Evolutionary conservation across 2,113 vertebrate genomes (phyloP), one percentile per base, ranked within the genome.

Genomic region (Lasiurus cinereus): DNA sequence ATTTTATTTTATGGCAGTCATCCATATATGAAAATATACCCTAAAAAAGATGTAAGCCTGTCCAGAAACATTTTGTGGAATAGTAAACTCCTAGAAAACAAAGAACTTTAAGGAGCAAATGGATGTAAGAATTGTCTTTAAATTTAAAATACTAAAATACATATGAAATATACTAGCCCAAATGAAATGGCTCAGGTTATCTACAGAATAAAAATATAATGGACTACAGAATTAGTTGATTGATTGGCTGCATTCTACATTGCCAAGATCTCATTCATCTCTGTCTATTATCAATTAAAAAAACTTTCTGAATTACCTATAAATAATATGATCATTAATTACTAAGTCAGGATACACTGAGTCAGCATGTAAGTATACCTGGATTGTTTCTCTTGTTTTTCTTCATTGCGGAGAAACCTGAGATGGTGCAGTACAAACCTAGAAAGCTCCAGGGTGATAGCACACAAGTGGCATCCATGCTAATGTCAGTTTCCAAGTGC

Each of bases 1-100:
- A 74, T 94, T 96, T 92, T 64, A 95, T 96, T 98, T 96, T 93
- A 91, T 86, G 87, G 29, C 88, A 74, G 29, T 87, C 64, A 83
- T 8, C 19, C 46, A 88, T 78, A 76, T 66, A 96, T 94, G 29
- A 97, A 97, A 94, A 48, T 3, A 0, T 67, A 5, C 2, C 14
- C 54, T 89, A 54, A 39, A 93, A 22, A 39, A 93, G 36, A 16
- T 90, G 7, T 46, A 85, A 89, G 43, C 73, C 50, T 78, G 29
- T 67, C 8, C 7, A 87, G 87, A 96, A 94, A 39, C 6, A 8
- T 5, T 39, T 82, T 88, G 6, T 94, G 82, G 91, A 78, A 88
- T 93, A 80, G 0, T 0, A n/a, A 80, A 76, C 13, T 36, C 22
- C 18, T 79, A 62, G 31, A 88, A 90, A 90, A 31, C 12, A 88